A percentile compares a stretch with the other conserved stretches of the same genome.
phyloP scores from a whole-genome alignment of 2,888 invertebrate genomes.

The Leucophenga montana region DNA sequence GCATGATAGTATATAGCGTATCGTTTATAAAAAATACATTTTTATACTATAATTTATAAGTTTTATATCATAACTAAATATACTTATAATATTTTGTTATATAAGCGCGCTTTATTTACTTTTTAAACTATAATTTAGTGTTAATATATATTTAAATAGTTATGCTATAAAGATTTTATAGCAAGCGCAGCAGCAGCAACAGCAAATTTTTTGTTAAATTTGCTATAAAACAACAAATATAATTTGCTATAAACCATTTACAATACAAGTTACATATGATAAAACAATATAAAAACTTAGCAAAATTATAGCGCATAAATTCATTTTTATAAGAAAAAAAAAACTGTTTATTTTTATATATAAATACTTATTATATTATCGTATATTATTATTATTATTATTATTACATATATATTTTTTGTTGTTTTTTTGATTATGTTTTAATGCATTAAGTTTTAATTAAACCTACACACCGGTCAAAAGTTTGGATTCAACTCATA shows the following conservation, averaged over 20 bases:
- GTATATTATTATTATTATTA: not conserved
- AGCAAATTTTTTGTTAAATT: slow-evolving; percentile 37
- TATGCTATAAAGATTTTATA: slow-evolving; percentile 13
- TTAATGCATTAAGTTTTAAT: not conserved
- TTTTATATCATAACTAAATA: no score
- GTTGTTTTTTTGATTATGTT: slow-evolving; percentile 26
- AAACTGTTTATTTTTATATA: slow-evolving; percentile 4
- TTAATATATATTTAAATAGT: not conserved
- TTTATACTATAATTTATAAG: slow-evolving; percentile 2
- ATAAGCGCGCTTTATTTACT: slow-evolving; percentile 25
- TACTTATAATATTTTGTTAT: not conserved
- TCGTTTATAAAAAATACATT: not conserved
- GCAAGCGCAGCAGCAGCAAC: slow-evolving; percentile 22
- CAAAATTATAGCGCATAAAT: slow-evolving; percentile 20
- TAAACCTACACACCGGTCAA: no score
- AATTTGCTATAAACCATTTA: slow-evolving; percentile 8
- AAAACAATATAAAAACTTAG: slow-evolving; percentile 27
- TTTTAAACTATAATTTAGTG: slow-evolving; percentile 17
- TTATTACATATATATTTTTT: slow-evolving; percentile 17
- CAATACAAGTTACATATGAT: slow-evolving; percentile 10
- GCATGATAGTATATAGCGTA: no score
- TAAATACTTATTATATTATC: slow-evolving; percentile 2
- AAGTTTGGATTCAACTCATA: no score
- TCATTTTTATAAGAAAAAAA: not conserved
- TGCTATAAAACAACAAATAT: not conserved